A percentile compares a stretch with the other conserved stretches of the same genome.
These are phyloP conservation scores for Hassar affinis DNA, from an alignment of 2,113 vertebrate genomes.

Conservation along the genomic window DNA sequence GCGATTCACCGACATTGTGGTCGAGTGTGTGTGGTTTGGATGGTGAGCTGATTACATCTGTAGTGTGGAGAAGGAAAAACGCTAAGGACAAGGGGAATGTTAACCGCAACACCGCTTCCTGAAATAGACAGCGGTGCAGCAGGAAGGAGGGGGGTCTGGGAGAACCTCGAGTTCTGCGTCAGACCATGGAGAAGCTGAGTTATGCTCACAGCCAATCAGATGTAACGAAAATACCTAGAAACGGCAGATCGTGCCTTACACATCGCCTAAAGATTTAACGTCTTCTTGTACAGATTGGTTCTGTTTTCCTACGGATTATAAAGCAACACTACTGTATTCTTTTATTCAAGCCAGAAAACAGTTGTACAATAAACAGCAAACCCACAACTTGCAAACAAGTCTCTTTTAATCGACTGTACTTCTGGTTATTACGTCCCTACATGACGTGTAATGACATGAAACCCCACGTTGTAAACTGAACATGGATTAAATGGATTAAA, in stretches of 20 bases:
- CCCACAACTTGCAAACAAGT: conserved; percentile 3
- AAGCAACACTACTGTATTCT: neutral
- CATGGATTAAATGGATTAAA: too few relatives aligned
- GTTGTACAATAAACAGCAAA: neutral
- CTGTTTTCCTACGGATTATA: neutral
- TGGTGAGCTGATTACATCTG: conserved; percentile 62
- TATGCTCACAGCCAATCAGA: neutral
- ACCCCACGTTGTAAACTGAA: too few relatives aligned
- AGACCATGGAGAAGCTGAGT: neutral
- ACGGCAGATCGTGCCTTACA: neutral
- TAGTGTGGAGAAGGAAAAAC: conserved; percentile 54
- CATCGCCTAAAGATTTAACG: neutral
- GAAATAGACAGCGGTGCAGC: conserved; percentile 36
- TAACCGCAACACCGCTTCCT: conserved; percentile 52
- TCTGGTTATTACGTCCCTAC: neutral
- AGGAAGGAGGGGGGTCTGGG: neutral
- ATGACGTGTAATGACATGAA: neutral
- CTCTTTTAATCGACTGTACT: neutral
- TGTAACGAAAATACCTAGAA: neutral
- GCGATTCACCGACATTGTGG: conserved; percentile 61
- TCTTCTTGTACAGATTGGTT: neutral
- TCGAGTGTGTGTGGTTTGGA: conserved; percentile 59
- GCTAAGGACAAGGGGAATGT: conserved; percentile 46
- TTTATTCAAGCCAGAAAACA: neutral
- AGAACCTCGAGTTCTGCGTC: conserved; percentile 32